Evolutionary conservation across 2,888 invertebrate genomes (phyloP).

Genomic region (Chromoteleia sp.): DNA sequence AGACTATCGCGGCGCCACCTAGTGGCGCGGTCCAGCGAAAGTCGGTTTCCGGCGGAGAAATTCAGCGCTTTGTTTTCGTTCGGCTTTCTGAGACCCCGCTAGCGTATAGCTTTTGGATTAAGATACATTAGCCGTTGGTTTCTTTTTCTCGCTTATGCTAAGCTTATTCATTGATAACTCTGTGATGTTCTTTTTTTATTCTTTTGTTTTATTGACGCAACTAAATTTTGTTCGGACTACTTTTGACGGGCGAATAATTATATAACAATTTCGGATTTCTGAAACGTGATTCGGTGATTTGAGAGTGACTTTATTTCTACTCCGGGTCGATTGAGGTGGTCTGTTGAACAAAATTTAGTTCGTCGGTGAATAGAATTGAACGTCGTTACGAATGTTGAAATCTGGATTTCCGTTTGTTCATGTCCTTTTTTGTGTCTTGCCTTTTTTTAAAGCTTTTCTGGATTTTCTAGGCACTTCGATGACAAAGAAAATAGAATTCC

Average conservation of each 20-base stretch:
- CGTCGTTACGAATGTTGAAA: conserved; percentile 54
- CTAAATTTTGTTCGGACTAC: conserved; percentile 22
- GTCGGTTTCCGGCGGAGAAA: not conserved
- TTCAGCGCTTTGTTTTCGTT: no score
- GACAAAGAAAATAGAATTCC: conserved; percentile 71
- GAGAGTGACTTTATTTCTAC: not conserved
- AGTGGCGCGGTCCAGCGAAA: conserved; percentile 1
- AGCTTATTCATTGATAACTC: conserved; percentile 36
- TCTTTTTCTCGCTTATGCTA: conserved; percentile 29
- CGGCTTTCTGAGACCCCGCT: conserved; percentile 12
- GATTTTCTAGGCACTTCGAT: conserved; percentile 72
- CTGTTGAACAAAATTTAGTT: conserved; percentile 26
- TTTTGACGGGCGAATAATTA: no score
- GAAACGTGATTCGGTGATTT: not conserved
- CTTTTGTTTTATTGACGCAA: not conserved
- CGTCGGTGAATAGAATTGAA: conserved; percentile 22
- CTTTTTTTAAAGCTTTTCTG: conserved; percentile 64
- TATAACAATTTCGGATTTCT: no score
- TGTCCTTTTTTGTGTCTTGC: conserved; percentile 60
- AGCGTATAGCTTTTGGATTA: conserved; percentile 27
- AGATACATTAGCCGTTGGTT: conserved; percentile 35
- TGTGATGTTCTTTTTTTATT: not conserved
- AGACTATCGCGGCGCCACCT: conserved; percentile 21
- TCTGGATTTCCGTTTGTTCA: conserved; percentile 56
- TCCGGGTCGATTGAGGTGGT: not conserved